phyloP scores from a whole-genome alignment of 2,113 vertebrate genomes.

The Macquaria australasica region DNA sequence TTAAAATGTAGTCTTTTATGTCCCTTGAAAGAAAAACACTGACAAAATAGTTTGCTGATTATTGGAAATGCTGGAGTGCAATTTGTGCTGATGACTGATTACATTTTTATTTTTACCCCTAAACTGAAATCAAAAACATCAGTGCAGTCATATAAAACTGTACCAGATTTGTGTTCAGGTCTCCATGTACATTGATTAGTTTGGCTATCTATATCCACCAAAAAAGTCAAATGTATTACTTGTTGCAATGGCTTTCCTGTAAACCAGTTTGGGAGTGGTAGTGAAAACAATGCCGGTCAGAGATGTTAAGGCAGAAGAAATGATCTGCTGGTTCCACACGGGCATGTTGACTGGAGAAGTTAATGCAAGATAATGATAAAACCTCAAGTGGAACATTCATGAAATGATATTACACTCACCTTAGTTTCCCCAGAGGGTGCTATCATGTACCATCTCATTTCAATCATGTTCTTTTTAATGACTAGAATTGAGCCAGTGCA shows the following conservation, averaged over 20 bases:
- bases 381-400: constrained; percentile 78
- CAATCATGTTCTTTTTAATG: constrained; percentile 72
- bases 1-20: background rate
- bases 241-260: background rate
- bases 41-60: no score
- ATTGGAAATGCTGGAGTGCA: background rate
- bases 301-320: constrained; percentile 43
- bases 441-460: constrained; percentile 67
- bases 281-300: constrained; percentile 36
- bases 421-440: constrained; percentile 58
- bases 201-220: background rate
- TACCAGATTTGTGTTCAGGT: background rate
- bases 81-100: background rate
- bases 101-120: background rate
- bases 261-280: background rate
- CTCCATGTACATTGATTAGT: background rate
- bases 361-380: constrained; percentile 79
- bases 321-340: constrained; percentile 32
- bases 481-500: constrained; percentile 19
- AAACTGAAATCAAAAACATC: background rate
- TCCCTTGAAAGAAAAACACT: background rate
- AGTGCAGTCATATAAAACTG: background rate
- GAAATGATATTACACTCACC: constrained; percentile 68
- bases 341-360: constrained; percentile 59
- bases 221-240: background rate